Base-by-base conservation (phyloP, 2,113 vertebrate species). In the Nesoenas mayeri region DNA sequence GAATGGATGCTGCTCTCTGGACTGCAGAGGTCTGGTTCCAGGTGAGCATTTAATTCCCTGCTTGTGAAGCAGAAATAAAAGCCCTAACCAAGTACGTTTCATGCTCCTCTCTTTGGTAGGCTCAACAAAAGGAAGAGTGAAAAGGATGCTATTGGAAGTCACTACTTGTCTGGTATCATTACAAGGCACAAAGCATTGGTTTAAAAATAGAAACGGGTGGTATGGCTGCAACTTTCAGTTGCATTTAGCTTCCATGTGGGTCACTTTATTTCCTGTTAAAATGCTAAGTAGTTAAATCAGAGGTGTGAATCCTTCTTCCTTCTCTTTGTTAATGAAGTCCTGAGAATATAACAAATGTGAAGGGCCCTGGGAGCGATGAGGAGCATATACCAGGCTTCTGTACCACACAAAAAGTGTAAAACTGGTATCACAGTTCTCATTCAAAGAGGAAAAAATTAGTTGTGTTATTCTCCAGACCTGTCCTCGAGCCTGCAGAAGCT, bases 191-290 rank as follows among this genome's bases (percentile, higher is more conserved):
- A 94, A 95, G 31, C 58, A 17, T 60, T 82, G 80, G 48, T 89
- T 88, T 96, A 67, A 85, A 96, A 96, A 93, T 57, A 95, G 81
- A 95, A 95, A 84, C n/a, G 48, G 81, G 71, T 94, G 71, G 47
- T 61, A 48, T 65, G 57, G 21, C 81, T 87, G 18, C 10, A 32
- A 7, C 47, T 92, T 93, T 81, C 79, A 58, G 4, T 91, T 77
- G 62, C 22, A 5, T 61, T 92, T 90, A 83, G 48, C 38, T 31
- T 92, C 66, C 56, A 28, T 1, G 1, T 56, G 20, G 34, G 79
- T 90, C 48, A 57, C n/a, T 84, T 95, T 62, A 26, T 85, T 90
- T 75, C 47, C 53, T 83, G n/a, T 82, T 87, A 84, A 94, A 95
- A 92, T 85, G 81, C 19, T 25, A 85, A 93, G 75, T 44, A 60